Percentiles rank a stretch among this genome's conserved stretches.
Conservation (phyloP, 2,797 vertebrate species). For the Remorina albescens region DNA sequence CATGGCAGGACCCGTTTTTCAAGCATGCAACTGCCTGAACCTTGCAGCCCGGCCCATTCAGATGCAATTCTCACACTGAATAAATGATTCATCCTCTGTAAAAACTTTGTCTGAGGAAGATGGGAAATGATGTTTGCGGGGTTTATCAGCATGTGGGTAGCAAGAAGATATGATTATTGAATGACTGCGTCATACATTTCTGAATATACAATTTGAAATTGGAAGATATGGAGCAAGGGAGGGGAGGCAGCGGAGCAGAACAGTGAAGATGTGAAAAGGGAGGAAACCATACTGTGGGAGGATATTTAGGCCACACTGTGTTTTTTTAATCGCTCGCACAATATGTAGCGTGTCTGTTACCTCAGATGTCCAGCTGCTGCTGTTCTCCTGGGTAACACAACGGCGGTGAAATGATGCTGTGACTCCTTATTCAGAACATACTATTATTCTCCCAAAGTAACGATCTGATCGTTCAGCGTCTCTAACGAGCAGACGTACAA, state of each 20-base stretch:
- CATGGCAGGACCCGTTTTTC: constrained; percentile 16
- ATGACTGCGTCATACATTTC: constrained; percentile 56
- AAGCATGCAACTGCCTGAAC: constrained; percentile 33
- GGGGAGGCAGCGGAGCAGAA: constrained; percentile 54
- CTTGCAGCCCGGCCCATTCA: constrained; percentile 20
- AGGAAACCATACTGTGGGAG: constrained; percentile 64
- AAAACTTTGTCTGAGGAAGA: constrained; percentile 54
- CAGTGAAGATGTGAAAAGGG: constrained; percentile 68
- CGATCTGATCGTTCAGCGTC: constrained; percentile 68
- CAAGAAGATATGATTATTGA: constrained; percentile 61
- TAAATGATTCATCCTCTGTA: constrained; percentile 62
- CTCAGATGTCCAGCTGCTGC: constrained; percentile 75
- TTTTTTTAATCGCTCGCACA: constrained; percentile 60
- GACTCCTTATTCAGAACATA: constrained; percentile 71
- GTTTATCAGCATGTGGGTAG: constrained; percentile 61
- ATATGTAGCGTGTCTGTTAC: constrained; percentile 63
- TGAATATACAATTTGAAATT: constrained; percentile 58
- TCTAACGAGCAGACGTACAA: constrained; percentile 66
- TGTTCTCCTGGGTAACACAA: constrained; percentile 62
- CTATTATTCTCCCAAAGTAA: constrained; percentile 75
- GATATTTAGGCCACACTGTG: constrained; percentile 75
- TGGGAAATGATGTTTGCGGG: constrained; percentile 45
- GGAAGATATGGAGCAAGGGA: constrained; percentile 45
- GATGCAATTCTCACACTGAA: constrained; percentile 34
- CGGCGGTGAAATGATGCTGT: constrained; percentile 59